A percentile compares a stretch with the other conserved stretches of the same genome.
phyloP scores from a whole-genome alignment of 2,888 invertebrate genomes.

The Osmoderma eremita region DNA sequence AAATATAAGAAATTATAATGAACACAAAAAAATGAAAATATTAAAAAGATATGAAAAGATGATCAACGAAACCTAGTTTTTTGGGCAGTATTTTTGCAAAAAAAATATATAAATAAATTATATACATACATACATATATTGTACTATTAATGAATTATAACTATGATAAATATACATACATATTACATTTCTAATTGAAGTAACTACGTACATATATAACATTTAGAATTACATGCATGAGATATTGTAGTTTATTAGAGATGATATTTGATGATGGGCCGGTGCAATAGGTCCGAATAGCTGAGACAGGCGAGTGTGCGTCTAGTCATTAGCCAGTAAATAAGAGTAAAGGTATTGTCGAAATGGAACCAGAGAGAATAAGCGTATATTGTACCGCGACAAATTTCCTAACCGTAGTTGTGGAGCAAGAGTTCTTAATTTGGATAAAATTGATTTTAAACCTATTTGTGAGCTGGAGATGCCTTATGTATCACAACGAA shows the following conservation, averaged over 20 bases:
- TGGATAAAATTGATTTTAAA: background rate
- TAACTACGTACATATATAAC: conserved; percentile 19
- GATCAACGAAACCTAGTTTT: conserved; percentile 61
- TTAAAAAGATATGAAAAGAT: conserved; percentile 48
- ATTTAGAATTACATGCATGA: conserved; percentile 40
- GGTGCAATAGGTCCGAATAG: conserved; percentile 61
- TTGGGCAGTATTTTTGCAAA: conserved; percentile 64
- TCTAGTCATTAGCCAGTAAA: conserved; percentile 62
- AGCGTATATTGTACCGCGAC: conserved; percentile 55
- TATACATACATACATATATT: conserved; percentile 49
- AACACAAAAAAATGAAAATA: conserved; percentile 46
- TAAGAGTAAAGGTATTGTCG: conserved; percentile 13
- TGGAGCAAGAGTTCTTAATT: conserved; percentile 38
- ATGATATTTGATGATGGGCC: conserved; percentile 50
- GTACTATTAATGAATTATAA: conserved; percentile 50
- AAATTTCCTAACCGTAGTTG: conserved; percentile 29
- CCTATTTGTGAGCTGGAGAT: conserved; percentile 20
- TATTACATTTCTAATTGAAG: conserved; percentile 33
- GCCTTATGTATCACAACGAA: conserved; percentile 41
- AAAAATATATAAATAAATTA: conserved; percentile 58
- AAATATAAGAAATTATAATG: conserved; percentile 28
- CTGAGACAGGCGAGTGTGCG: conserved; percentile 60
- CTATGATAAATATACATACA: conserved; percentile 38
- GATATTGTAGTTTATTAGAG: conserved; percentile 35
- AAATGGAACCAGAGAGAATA: conserved; percentile 35